Conservation (phyloP, 2,888 invertebrate genomes). For the Melolontha melolontha region DNA sequence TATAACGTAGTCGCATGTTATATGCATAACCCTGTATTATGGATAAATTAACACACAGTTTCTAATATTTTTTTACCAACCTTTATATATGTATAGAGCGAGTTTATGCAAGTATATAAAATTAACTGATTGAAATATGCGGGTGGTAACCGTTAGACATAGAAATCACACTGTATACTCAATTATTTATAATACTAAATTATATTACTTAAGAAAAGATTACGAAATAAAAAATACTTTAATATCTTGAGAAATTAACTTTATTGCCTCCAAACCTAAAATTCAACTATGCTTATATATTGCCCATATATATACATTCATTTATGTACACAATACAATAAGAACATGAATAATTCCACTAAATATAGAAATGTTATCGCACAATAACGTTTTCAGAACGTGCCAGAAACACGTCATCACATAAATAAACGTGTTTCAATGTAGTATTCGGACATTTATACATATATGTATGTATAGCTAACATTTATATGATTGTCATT, state of each 20-base stretch:
- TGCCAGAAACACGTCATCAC: slow-evolving; percentile 20
- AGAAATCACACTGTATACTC: too few species aligned
- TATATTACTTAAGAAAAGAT: too few species aligned
- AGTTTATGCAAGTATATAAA: too few species aligned
- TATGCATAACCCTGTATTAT: too few species aligned
- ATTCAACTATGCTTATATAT: not conserved
- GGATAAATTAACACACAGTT: too few species aligned
- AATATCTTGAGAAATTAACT: not conserved
- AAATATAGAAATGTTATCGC: slow-evolving; percentile 26
- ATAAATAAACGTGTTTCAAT: slow-evolving; percentile 1
- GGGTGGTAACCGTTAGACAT: too few species aligned
- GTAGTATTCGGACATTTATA: not conserved
- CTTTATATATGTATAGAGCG: too few species aligned
- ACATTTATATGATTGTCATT: not conserved
- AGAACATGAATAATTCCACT: slow-evolving; percentile 5
- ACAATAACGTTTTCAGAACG: slow-evolving; percentile 14
- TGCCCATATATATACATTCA: slow-evolving; percentile 4
- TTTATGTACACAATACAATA: not conserved
- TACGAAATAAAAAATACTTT: too few species aligned
- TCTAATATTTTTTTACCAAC: too few species aligned
- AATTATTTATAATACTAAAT: too few species aligned
- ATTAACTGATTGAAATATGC: too few species aligned
- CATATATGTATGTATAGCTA: not conserved
- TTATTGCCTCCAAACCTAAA: not conserved
- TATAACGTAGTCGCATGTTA: too few species aligned